Conservation (phyloP, 2,888 invertebrate species). For the Drosophila acutilabella region DNA sequence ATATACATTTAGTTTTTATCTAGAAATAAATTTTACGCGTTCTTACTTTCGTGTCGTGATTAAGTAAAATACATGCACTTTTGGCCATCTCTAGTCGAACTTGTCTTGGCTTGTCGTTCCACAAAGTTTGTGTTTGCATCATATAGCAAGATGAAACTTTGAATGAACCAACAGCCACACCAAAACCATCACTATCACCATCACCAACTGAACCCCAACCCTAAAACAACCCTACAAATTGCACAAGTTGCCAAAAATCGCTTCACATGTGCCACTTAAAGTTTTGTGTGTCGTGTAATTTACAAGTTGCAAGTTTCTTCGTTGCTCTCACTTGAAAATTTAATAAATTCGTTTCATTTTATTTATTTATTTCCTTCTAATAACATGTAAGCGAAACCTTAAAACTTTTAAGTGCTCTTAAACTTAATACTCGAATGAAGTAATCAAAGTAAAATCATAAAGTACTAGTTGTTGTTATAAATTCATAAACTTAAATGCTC, state of each 20-base stretch:
- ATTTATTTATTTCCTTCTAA: conserved; percentile 41
- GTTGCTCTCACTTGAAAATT: conserved; percentile 73
- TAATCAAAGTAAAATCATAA: background rate
- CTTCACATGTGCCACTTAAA: conserved; percentile 80
- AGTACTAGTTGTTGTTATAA: background rate
- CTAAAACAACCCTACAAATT: conserved; percentile 57
- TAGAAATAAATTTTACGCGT: background rate
- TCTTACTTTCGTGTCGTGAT: background rate
- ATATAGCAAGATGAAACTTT: conserved; percentile 54
- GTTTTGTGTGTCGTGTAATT: conserved; percentile 56
- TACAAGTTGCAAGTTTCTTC: conserved; percentile 48
- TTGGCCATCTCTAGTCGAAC: conserved; percentile 3
- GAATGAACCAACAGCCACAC: conserved; percentile 41
- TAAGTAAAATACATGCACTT: background rate
- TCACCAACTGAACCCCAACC: background rate
- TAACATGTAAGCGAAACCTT: conserved; percentile 42
- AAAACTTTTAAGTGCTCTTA: conserved; percentile 69
- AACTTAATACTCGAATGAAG: conserved; percentile 1
- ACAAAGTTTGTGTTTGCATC: conserved; percentile 50
- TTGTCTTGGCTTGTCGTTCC: conserved; percentile 43
- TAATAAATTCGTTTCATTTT: conserved; percentile 64
- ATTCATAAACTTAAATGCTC: background rate
- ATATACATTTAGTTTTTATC: no score
- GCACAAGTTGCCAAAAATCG: conserved; percentile 79
- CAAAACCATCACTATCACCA: background rate